These are phyloP conservation scores for Melanaphis sacchari DNA, from an alignment of 1,140 invertebrate genomes.

Conservation along the genomic window DNA sequence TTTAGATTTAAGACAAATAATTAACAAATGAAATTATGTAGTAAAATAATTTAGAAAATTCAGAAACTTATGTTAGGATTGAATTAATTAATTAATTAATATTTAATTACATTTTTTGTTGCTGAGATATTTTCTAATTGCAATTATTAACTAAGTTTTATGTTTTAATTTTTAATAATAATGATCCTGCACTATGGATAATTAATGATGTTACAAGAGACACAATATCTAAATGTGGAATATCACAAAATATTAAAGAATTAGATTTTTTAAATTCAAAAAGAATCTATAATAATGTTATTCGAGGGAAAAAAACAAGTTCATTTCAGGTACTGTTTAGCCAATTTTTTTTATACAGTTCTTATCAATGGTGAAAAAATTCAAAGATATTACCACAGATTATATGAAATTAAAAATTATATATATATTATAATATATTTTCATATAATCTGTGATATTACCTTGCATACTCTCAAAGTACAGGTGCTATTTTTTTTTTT, in stretches of 20 bases:
- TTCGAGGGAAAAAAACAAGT: constrained; percentile 3
- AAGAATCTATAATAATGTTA: not conserved
- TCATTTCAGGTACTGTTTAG: not conserved
- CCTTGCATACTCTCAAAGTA: not conserved
- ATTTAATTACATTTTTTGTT: not conserved
- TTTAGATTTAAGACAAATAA: not conserved
- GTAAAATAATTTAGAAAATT: not conserved
- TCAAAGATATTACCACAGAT: not conserved
- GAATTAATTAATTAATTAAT: too few species aligned
- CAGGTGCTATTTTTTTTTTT: not conserved
- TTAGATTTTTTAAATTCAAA: not conserved
- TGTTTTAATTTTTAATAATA: not conserved
- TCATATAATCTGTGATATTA: too few species aligned
- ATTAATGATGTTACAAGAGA: constrained; percentile 8
- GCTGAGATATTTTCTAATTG: too few species aligned
- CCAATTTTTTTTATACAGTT: not conserved
- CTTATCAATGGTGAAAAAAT: not conserved
- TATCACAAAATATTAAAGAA: constrained; percentile 13
- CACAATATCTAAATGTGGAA: not conserved
- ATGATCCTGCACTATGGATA: not conserved
- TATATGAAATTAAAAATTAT: too few species aligned
- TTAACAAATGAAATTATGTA: not conserved
- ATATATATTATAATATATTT: too few species aligned
- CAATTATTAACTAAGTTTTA: not conserved
- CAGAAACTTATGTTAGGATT: not conserved